Evolutionary conservation across 2,797 vertebrate genomes (phyloP).

Genomic region (Diceros bicornis): DNA sequence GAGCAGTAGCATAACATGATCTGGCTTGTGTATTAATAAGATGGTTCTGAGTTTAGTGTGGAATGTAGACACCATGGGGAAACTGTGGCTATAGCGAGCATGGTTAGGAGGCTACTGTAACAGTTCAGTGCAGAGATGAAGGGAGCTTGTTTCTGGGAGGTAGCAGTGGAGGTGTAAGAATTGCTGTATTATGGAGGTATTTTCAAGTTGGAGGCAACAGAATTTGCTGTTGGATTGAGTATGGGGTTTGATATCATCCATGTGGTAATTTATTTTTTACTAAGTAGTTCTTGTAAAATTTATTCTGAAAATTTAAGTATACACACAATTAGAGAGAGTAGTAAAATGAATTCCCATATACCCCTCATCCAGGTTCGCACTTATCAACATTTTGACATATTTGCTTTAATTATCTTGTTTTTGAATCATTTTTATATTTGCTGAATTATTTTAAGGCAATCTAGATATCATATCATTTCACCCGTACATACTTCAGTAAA

Average conservation of each 20-base stretch:
- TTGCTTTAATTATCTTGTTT: not conserved
- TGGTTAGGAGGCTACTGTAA: not conserved
- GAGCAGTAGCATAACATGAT: not conserved
- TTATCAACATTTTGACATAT: not conserved
- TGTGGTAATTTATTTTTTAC: not conserved
- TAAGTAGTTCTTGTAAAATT: not conserved
- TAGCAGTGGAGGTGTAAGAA: not conserved
- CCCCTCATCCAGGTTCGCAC: not conserved
- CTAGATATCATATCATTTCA: not conserved
- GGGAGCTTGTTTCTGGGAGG: not conserved
- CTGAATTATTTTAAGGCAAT: conserved; percentile 44
- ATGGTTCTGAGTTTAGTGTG: not conserved
- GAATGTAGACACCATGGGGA: not conserved
- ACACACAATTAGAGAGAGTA: not conserved
- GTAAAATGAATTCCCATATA: not conserved
- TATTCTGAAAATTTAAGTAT: conserved; percentile 31
- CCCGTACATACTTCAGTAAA: not conserved
- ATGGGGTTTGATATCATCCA: not conserved
- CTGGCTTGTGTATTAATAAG: not conserved
- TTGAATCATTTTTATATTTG: not conserved
- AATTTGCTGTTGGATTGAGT: not conserved
- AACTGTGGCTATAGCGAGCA: not conserved
- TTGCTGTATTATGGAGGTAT: not conserved
- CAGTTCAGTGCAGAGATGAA: not conserved
- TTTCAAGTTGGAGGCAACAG: not conserved